phyloP scores from a whole-genome alignment of 2,797 vertebrate genomes.

The Amblyopsis hoosieri region DNA sequence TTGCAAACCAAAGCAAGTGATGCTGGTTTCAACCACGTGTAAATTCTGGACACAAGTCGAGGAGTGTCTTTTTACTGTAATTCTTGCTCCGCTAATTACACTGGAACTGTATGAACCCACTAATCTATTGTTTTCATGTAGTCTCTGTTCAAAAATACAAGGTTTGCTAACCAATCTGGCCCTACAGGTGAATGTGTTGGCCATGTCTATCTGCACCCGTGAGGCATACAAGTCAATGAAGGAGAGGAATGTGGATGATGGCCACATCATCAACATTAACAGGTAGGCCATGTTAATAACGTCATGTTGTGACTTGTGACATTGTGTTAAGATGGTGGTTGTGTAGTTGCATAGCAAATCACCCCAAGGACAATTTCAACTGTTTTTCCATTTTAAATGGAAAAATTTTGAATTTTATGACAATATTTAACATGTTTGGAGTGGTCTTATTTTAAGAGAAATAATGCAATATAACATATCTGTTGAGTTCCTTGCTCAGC shows the following conservation, averaged over 20 bases:
- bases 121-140: too few species aligned
- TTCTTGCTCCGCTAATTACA: too few species aligned
- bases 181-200: slow-evolving; percentile 90
- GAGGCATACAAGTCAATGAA: slow-evolving; percentile 97
- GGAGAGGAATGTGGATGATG: slow-evolving; percentile 90
- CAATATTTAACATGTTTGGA: too few species aligned
- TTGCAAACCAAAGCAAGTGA: too few species aligned
- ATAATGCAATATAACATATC: too few species aligned
- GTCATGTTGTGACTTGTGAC: neutral
- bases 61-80: too few species aligned
- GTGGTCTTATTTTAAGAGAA: neutral
- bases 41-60: too few species aligned
- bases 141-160: too few species aligned
- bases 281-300: slow-evolving; percentile 74
- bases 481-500: neutral
- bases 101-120: too few species aligned
- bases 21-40: too few species aligned
- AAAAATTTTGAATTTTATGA: neutral
- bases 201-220: slow-evolving; percentile 92
- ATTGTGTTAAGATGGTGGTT: neutral
- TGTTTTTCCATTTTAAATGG: neutral
- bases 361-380: neutral
- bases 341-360: neutral
- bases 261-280: slow-evolving; percentile 97
- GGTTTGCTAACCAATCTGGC: neutral